phyloP scores from a whole-genome alignment of 1,140 invertebrate genomes.

The Cyrtorhinus lividipennis region DNA sequence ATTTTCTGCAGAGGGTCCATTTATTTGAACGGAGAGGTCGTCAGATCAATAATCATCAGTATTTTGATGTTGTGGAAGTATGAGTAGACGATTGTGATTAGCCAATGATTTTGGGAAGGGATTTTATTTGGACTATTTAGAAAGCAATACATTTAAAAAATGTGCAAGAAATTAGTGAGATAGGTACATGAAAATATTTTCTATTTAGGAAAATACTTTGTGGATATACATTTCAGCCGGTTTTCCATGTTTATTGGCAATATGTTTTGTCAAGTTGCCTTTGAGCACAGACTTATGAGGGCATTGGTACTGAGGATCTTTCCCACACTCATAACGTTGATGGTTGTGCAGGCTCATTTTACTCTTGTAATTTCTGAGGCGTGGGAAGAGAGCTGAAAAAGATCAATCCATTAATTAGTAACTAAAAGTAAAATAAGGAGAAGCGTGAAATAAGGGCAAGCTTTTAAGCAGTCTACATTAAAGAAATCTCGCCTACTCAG shows the following conservation, averaged over 20 bases:
- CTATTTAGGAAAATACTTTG: neutral
- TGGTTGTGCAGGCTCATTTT: constrained; percentile 11
- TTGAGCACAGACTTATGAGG: constrained; percentile 14
- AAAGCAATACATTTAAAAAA: too few relatives aligned
- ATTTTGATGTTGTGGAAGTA: too few relatives aligned
- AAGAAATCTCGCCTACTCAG: neutral
- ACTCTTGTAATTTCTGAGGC: constrained; percentile 10
- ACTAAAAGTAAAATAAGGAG: neutral
- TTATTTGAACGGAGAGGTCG: too few relatives aligned
- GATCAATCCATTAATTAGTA: neutral
- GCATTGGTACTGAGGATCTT: neutral
- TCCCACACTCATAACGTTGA: constrained; percentile 2
- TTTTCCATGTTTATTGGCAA: constrained; percentile 1
- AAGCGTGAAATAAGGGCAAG: neutral
- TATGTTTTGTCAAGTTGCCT: constrained; percentile 19
- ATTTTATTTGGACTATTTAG: too few relatives aligned
- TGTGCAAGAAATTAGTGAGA: too few relatives aligned
- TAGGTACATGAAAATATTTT: too few relatives aligned
- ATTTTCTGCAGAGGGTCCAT: too few relatives aligned
- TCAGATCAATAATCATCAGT: too few relatives aligned
- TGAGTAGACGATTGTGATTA: too few relatives aligned
- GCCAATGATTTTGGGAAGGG: too few relatives aligned
- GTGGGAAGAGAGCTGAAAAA: neutral
- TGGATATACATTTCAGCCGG: too few relatives aligned
- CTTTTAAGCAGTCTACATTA: neutral